Base-by-base conservation (phyloP, 2,888 invertebrate genomes). In the Oscheius myriophilus region DNA sequence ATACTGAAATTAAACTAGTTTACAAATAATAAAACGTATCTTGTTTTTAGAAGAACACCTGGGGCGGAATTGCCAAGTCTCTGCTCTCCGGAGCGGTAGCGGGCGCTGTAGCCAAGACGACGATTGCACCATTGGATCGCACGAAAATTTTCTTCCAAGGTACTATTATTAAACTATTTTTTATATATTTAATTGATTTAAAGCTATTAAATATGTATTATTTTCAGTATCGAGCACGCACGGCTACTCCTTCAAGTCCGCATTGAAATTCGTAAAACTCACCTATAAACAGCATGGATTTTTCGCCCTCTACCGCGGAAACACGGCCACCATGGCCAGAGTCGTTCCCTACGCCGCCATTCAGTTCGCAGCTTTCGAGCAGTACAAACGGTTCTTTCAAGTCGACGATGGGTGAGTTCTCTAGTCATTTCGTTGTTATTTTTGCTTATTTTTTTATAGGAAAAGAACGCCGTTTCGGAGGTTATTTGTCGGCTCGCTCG, bases 281-380 rank as follows among this genome's bases (percentile, higher is more conserved):
- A 92, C 92, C 21, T 92, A 92, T 76, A 90, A 89, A 77, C 90
- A 90, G 18, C 93, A 95, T 85, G 97, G 98, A 1, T 88, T 93
- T 61, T 78, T 91, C 14, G 92, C 94, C 67, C 88, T 98, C 82
- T 80, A 77, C 64, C 67, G 97, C 63, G 98, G 98, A 3, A 99
- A 98, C 90, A 94, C 95, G 77, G 98, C 98, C 4, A 97, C 96
- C 0, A 94, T 98, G 94, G 95, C 93, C 18, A 90, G 97, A 68
- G 96, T 98, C 72, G 90, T 96, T 62, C 98, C 98, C 0, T 96
- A 97, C 88, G 95, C 97, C 25, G 94, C 97, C 52, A 92, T 97
- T 79, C 97, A 99, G 89, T 98, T 96, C 88, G 92, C 95, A 0
- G 92, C 96, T 46, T 96, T 96, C 88, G 98, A 98, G 89, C 96